These are phyloP conservation scores for Cephus runcator DNA, from an alignment of 2,888 invertebrate species.

Conservation along the genomic window DNA sequence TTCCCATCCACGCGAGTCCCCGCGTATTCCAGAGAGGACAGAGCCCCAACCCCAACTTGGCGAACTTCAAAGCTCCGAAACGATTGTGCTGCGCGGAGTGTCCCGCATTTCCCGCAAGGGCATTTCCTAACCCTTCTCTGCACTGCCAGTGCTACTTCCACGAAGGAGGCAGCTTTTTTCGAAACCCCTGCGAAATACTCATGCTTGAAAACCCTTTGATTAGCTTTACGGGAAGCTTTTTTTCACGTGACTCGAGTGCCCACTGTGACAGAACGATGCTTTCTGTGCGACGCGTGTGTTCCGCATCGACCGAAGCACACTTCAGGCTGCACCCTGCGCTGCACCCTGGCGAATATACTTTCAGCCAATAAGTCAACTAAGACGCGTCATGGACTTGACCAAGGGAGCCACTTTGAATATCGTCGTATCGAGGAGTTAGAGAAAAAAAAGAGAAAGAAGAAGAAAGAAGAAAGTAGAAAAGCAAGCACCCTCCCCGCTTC, in stretches of 20 bases:
- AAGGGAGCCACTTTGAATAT: not conserved
- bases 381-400: not conserved
- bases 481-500: not conserved
- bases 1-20: too few species aligned
- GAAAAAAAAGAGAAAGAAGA: too few species aligned
- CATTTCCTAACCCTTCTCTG: constrained; percentile 37
- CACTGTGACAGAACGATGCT: not conserved
- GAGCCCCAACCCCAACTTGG: constrained; percentile 23
- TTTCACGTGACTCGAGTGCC: not conserved
- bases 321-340: not conserved
- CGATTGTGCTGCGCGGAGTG: constrained; percentile 47
- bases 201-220: constrained; percentile 47
- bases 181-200: not conserved
- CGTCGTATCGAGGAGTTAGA: not conserved
- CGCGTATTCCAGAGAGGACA: not conserved
- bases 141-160: constrained; percentile 3
- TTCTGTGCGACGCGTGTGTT: not conserved
- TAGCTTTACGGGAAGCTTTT: constrained; percentile 33
- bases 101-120: constrained; percentile 34
- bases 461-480: not conserved
- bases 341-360: not conserved
- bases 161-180: not conserved
- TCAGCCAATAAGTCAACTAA: not conserved
- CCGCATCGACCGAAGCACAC: too few species aligned
- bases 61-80: constrained; percentile 57